phyloP scores from a whole-genome alignment of 2,888 invertebrate genomes.

The Neoitamus cyanurus region DNA sequence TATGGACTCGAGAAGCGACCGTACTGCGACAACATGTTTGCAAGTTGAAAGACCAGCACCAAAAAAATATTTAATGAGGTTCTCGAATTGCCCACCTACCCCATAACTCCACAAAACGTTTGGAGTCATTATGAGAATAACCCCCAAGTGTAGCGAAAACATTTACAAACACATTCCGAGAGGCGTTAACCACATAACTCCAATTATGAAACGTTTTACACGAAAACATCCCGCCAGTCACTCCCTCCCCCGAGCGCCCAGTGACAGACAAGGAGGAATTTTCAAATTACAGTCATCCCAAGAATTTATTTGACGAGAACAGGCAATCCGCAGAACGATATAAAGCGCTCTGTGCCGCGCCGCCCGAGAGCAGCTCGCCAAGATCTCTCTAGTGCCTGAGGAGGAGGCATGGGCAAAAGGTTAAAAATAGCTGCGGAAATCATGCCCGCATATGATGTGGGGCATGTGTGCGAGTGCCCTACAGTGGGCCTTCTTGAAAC shows the following conservation, averaged over 20 bases:
- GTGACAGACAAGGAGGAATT: neutral
- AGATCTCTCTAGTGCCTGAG: neutral
- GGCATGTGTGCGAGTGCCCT: neutral
- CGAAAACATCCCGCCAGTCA: neutral
- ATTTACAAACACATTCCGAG: neutral
- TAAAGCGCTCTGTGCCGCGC: neutral
- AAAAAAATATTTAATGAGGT: neutral
- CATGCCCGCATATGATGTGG: neutral
- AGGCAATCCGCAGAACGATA: neutral
- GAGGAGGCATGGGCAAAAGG: neutral
- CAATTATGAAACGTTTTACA: conserved; percentile 1
- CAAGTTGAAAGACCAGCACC: too few species aligned
- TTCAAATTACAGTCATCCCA: neutral
- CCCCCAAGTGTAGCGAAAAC: neutral
- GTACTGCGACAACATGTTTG: too few species aligned
- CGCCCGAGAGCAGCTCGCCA: neutral
- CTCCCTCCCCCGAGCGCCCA: neutral
- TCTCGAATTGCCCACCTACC: neutral
- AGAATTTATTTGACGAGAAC: neutral
- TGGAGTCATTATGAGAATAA: neutral
- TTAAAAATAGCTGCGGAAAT: neutral
- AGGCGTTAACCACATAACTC: conserved; percentile 1
- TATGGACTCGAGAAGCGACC: too few species aligned
- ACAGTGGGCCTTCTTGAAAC: neutral
- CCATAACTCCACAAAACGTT: neutral